Evolutionary conservation across 1,140 invertebrate genomes (phyloP), one percentile per base, ranked within the genome.

Genomic region (Procambarus clarkii): DNA sequence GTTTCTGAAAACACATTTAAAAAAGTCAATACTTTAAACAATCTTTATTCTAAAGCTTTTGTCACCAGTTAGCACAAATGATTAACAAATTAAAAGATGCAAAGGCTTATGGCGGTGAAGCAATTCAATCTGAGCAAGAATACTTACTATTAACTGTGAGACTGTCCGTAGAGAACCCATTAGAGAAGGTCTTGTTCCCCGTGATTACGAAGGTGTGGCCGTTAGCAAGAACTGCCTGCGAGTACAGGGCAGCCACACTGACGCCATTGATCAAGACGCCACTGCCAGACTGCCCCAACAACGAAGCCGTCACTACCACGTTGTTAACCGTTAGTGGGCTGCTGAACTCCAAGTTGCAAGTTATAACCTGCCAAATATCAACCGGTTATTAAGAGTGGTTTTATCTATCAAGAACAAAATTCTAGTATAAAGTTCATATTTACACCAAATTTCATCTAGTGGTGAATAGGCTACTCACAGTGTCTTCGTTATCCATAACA

Each of bases 211-310:
- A 69, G n/a, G 54, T 45, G 2, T 69, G 24, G 4, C 60, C 81
- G 15, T 21, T 44, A 24, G 34, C 60, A 60, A 34, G 58, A 44
- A 83, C 81, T 45, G 81, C 81, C 34, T 45, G 34, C 5, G 58
- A 45, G 5, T 48, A 34, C 18, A 83, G 15, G 15, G 7, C 2
- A 0, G 81, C 21, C 15, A 83, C 45, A 45, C 69, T 83, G 0
- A 83, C 81, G 11, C 60, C 81, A 46, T 64, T 64, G n/a, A 83
- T 13, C 8, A 83, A n/a, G 58, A 83, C 58, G 9, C 81, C 81
- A 60, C 5, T 15, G 9, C 44, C 58, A 45, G 81, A 34, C 2
- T 18, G 34, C 2, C 50, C 58, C 15, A 21, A 60, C 24, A 69
- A 0, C 18, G 81, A 45, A 5, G 24, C 21, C 13, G 4, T 69